A percentile compares a stretch with the other conserved stretches of the same genome.
phyloP scores from a whole-genome alignment of 1,140 invertebrate genomes.

The Megalopta genalis region DNA sequence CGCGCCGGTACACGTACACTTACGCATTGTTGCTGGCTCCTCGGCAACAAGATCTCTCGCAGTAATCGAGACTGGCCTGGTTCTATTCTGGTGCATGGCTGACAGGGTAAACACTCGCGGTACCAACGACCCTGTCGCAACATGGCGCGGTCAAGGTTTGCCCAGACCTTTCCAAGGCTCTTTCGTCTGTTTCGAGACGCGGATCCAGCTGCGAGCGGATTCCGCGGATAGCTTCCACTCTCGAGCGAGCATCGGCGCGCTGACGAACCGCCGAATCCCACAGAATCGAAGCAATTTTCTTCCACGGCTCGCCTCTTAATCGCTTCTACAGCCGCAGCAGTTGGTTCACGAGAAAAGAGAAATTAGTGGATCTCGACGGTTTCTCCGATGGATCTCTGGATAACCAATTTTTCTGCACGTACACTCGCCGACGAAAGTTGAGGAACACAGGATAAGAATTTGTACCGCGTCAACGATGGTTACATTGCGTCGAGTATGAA shows the following conservation, averaged over 20 bases:
- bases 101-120: constrained; percentile 62
- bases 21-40: constrained; percentile 39
- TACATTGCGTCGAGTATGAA: too few species aligned
- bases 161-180: constrained; percentile 48
- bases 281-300: too few species aligned
- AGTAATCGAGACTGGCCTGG: constrained; percentile 59
- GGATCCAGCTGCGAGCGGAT: constrained; percentile 4
- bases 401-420: too few species aligned
- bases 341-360: too few species aligned
- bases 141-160: constrained; percentile 69
- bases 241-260: not conserved
- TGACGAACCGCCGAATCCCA: too few species aligned
- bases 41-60: constrained; percentile 52
- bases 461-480: too few species aligned
- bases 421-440: too few species aligned
- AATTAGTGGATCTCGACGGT: too few species aligned
- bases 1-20: not conserved
- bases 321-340: too few species aligned
- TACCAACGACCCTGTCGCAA: constrained; percentile 66
- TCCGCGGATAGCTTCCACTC: not conserved
- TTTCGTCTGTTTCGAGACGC: constrained; percentile 15
- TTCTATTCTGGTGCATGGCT: constrained; percentile 64
- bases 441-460: too few species aligned
- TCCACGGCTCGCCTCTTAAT: too few species aligned
- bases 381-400: too few species aligned